Conservation (phyloP, 2,888 invertebrate genomes). For the Himalopsyche anomala region DNA sequence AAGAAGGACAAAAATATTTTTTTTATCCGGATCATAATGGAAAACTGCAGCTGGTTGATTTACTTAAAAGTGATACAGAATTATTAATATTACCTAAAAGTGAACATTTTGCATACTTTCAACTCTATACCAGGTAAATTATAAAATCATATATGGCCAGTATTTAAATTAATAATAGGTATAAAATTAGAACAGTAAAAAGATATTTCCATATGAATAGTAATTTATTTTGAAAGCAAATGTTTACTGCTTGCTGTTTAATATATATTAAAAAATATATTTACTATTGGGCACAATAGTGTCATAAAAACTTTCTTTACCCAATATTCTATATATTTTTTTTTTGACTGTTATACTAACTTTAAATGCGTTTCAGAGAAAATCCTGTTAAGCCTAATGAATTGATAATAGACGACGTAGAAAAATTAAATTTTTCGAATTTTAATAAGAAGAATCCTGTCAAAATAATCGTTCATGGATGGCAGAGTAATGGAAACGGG, state of each 20-base stretch:
- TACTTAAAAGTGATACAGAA: neutral
- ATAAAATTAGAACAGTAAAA: too few species aligned
- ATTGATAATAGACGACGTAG: conserved; percentile 69
- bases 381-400: conserved; percentile 67
- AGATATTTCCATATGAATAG: too few species aligned
- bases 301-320: too few species aligned
- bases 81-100: neutral
- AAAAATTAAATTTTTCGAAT: conserved; percentile 67
- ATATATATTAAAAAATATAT: too few species aligned
- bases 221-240: too few species aligned
- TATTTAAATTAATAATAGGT: too few species aligned
- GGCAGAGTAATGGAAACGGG: conserved; percentile 69
- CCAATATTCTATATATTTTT: too few species aligned
- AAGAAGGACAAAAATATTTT: conserved; percentile 51
- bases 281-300: too few species aligned
- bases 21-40: conserved; percentile 51
- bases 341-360: too few species aligned
- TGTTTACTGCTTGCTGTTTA: too few species aligned
- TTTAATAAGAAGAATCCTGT: conserved; percentile 68
- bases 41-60: conserved; percentile 51
- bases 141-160: too few species aligned
- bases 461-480: conserved; percentile 71
- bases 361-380: conserved; percentile 40
- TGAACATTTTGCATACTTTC: conserved; percentile 11
- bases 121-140: conserved; percentile 65